Percentiles rank a stretch among this genome's conserved stretches.
phyloP scores from a whole-genome alignment of 2,888 invertebrate species.

The Sinodicranocentrus sp. region DNA sequence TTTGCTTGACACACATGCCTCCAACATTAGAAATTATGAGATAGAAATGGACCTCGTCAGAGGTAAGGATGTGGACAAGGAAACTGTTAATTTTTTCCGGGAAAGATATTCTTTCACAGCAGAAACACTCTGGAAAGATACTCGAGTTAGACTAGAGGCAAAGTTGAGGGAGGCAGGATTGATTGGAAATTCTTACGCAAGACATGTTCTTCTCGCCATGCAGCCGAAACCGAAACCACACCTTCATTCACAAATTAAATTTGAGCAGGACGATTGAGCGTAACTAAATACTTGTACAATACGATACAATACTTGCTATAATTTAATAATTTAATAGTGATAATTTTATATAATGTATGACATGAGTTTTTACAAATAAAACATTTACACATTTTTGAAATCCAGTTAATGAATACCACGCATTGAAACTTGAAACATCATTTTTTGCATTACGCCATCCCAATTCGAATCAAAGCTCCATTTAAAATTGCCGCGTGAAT shows the following conservation, averaged over 20 bases:
- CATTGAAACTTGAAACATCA: no score
- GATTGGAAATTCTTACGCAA: conserved; percentile 73
- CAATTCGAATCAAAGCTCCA: conserved; percentile 50
- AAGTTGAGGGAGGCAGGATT: conserved; percentile 76
- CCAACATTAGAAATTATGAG: conserved; percentile 69
- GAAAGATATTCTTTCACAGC: conserved; percentile 75
- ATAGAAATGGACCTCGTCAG: conserved; percentile 21
- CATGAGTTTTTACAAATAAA: no score
- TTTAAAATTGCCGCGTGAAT: conserved; percentile 85
- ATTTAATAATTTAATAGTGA: no score
- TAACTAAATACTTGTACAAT: no score
- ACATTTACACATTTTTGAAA: no score
- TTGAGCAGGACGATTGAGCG: conserved; percentile 40
- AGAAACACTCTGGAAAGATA: conserved; percentile 71
- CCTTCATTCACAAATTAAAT: conserved; percentile 70
- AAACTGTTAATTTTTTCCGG: conserved; percentile 71
- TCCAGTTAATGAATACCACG: no score
- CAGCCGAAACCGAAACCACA: conserved; percentile 73
- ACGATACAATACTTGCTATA: no score
- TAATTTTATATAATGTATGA: no score
- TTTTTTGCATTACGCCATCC: no score
- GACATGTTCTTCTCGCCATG: conserved; percentile 74
- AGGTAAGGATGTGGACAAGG: conserved; percentile 45
- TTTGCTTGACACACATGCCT: conserved; percentile 73
- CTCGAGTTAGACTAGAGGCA: conserved; percentile 72